A percentile compares a stretch with the other conserved stretches of the same genome.
Conservation (phyloP, 1,140 invertebrate species). For the Pogonognathellus flavescens region DNA sequence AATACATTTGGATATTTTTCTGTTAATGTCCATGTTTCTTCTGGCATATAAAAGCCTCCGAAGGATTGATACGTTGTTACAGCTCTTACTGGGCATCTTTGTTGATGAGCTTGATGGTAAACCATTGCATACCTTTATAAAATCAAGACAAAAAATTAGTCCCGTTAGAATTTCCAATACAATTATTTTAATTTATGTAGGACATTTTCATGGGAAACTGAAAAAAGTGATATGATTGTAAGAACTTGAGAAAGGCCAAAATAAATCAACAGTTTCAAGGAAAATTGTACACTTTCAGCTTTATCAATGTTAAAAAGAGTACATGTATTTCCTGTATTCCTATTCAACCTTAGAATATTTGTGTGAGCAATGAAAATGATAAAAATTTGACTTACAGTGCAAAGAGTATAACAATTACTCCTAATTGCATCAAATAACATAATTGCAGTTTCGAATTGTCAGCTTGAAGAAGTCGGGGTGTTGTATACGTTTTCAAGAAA, state of each 20-base stretch:
- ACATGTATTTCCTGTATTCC: no score
- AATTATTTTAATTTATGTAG: not conserved
- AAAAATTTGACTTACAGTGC: conserved; percentile 51
- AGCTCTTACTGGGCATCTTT: conserved; percentile 52
- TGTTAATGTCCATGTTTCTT: conserved; percentile 21
- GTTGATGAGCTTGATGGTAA: conserved; percentile 60
- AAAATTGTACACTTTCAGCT: no score
- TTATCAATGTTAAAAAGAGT: no score
- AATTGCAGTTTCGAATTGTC: conserved; percentile 56
- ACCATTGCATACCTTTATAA: conserved; percentile 56
- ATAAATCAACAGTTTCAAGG: no score
- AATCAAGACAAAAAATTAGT: conserved; percentile 15
- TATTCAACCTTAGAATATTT: no score
- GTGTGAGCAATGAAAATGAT: not conserved
- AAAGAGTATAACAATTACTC: conserved; percentile 56
- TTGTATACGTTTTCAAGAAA: conserved; percentile 52
- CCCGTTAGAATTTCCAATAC: no score
- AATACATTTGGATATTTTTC: conserved; percentile 57
- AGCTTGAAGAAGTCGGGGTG: conserved; percentile 57
- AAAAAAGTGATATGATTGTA: no score
- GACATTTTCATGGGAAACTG: not conserved
- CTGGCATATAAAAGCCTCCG: conserved; percentile 63
- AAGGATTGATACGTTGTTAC: conserved; percentile 58
- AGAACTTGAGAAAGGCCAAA: no score
- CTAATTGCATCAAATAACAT: conserved; percentile 58